These are phyloP conservation scores for Conopomorpha cramerella DNA, from an alignment of 1,140 invertebrate genomes.

Conservation along the genomic window DNA sequence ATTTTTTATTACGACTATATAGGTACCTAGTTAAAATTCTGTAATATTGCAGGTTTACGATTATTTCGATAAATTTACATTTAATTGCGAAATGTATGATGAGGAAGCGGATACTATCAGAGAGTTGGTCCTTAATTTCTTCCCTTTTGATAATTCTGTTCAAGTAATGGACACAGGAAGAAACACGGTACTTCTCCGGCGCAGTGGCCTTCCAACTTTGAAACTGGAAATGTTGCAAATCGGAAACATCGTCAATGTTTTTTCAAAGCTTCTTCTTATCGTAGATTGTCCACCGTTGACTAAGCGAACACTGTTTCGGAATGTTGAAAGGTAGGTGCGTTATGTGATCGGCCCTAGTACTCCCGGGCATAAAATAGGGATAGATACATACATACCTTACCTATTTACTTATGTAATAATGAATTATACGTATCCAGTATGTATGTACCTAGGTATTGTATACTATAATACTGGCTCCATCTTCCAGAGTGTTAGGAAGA, in stretches of 20 bases:
- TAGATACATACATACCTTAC: no score
- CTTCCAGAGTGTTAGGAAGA: no score
- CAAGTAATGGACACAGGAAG: constrained; percentile 38
- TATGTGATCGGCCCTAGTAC: no score
- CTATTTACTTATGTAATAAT: no score
- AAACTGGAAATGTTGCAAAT: constrained; percentile 41
- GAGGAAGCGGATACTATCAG: constrained; percentile 28
- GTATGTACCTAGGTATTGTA: no score
- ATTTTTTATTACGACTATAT: no score
- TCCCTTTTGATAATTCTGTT: constrained; percentile 44
- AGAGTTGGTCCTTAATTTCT: constrained; percentile 35
- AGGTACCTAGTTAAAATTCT: no score
- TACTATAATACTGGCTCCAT: no score
- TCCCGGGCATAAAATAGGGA: no score
- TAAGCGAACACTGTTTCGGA: constrained; percentile 27
- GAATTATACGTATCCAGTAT: no score
- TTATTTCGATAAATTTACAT: constrained; percentile 48
- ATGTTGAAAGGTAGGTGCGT: constrained; percentile 41
- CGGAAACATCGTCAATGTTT: constrained; percentile 44
- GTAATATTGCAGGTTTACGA: constrained; percentile 33
- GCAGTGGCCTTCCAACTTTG: constrained; percentile 31
- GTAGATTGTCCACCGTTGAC: constrained; percentile 37
- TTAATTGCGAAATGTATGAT: constrained; percentile 48
- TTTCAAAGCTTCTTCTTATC: constrained; percentile 35
- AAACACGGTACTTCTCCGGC: constrained; percentile 27